Base-by-base conservation (phyloP, 2,888 invertebrate genomes). In the Xylota sylvarum region DNA sequence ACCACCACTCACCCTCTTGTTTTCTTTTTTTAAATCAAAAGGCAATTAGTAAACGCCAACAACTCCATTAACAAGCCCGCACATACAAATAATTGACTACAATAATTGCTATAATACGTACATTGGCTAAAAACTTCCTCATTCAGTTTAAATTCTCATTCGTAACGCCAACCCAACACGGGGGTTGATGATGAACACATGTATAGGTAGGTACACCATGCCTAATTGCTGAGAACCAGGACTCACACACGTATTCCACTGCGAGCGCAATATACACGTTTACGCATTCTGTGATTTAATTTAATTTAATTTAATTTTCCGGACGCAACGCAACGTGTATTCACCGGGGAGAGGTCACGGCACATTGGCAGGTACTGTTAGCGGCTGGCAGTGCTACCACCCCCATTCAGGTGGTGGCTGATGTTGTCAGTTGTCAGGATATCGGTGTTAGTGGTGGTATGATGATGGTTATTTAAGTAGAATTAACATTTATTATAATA, bases 401-500 rank as follows among this genome's bases (percentile, higher is more conserved):
- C 62, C 40, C 37, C 56, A 58, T 79, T 58, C 30, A 46, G 67
- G 78, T 74, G 79, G 70, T 58, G 32, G 67, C 70, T 86, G 81
- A 62, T 77, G 86, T 82, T 81, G 86, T 86, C 85, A 85, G 70
- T 85, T 85, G 81, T 81, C 85, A 81, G 76, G 77, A 81, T 77
- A 86, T 86, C 76, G 55, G 65, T 81, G 85, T 58, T 76, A 65
- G 81, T 67, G 60, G 81, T 62, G 65, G 65, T 65, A 48, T 70
- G 78, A 72, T 74, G 83, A 79, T 87, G 83, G 79, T 83, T 83
- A 79, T 87, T 87, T 79, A 79, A 87, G 83, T 79, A 79, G 78
- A 83, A 87, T 87, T 87, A 83, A 74, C 87, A 83, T 86, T 86
- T 86, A 86, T 86, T 86, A 82, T 86, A 82, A 82, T 82, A 86